Evolutionary conservation across 2,888 invertebrate species (phyloP).

Genomic region (Cryptosula pallasiana): DNA sequence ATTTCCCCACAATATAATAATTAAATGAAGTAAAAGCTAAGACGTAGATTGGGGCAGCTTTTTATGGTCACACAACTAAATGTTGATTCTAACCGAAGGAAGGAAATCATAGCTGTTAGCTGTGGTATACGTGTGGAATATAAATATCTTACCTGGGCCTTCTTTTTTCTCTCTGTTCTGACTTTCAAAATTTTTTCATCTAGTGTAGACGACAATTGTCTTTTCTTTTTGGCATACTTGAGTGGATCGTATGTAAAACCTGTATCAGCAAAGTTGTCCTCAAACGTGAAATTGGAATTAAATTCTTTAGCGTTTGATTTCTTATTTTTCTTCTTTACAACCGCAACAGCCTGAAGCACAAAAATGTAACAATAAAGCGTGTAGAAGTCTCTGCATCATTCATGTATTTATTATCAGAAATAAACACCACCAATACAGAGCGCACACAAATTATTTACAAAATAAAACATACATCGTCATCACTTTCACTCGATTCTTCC

Average conservation of each 20-base stretch:
- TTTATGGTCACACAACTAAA: no score
- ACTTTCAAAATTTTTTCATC: conserved; percentile 75
- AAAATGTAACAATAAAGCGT: no score
- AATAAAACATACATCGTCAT: conserved; percentile 44
- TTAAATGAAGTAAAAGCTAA: no score
- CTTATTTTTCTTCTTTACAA: conserved; percentile 27
- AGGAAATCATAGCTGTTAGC: no score
- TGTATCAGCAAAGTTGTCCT: neutral
- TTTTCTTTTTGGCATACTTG: conserved; percentile 59
- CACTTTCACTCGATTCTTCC: conserved; percentile 57
- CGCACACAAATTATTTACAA: no score
- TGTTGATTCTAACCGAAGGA: no score
- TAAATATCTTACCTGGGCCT: conserved; percentile 24
- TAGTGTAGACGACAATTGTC: conserved; percentile 67
- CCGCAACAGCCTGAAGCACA: conserved; percentile 27
- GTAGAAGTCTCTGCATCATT: no score
- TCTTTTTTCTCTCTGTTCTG: conserved; percentile 56
- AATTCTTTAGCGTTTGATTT: neutral
- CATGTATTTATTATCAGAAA: no score
- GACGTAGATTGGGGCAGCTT: no score
- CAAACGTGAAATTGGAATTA: neutral
- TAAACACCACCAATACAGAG: no score
- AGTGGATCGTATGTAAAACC: conserved; percentile 28
- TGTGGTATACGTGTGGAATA: no score
- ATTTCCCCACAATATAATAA: no score